Percentiles rank a stretch among this genome's conserved stretches.
These are phyloP conservation scores for Leptinotarsa lineolata DNA, from an alignment of 1,140 invertebrate species.

Conservation along the genomic window DNA sequence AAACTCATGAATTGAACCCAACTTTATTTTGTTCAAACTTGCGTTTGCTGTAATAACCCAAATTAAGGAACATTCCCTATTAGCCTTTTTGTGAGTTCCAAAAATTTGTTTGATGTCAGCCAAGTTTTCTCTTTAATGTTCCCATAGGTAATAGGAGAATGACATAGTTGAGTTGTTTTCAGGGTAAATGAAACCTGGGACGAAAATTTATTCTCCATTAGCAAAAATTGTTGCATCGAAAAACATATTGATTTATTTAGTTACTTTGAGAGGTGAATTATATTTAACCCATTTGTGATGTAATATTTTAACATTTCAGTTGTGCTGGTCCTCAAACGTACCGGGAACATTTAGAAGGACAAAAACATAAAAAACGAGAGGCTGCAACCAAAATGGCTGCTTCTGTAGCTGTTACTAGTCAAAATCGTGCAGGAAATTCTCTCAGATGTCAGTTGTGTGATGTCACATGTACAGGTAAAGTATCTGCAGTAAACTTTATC, in stretches of 20 bases:
- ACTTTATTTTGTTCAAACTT: too few species aligned
- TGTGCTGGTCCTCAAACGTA: slow-evolving; percentile 75
- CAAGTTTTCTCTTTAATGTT: too few species aligned
- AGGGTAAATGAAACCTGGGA: too few species aligned
- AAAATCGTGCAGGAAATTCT: slow-evolving; percentile 69
- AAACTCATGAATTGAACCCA: too few species aligned
- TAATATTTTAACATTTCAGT: slow-evolving; percentile 33
- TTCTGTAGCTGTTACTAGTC: slow-evolving; percentile 59
- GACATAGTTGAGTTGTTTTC: too few species aligned
- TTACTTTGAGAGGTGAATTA: not conserved
- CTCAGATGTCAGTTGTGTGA: slow-evolving; percentile 91
- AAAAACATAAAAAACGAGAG: slow-evolving; percentile 99
- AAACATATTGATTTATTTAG: not conserved
- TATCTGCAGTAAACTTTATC: not conserved
- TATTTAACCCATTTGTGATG: slow-evolving; percentile 1
- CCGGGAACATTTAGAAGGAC: slow-evolving; percentile 95
- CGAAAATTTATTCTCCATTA: too few species aligned
- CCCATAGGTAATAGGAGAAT: too few species aligned
- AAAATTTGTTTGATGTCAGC: too few species aligned
- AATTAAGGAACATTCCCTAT: too few species aligned
- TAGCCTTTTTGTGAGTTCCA: too few species aligned
- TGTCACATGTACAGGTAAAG: slow-evolving; percentile 84
- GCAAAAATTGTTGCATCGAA: too few species aligned
- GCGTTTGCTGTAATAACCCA: too few species aligned
- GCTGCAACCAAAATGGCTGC: slow-evolving; percentile 80